Evolutionary conservation across 1,140 invertebrate species (phyloP).

Genomic region (Manduca sexta): DNA sequence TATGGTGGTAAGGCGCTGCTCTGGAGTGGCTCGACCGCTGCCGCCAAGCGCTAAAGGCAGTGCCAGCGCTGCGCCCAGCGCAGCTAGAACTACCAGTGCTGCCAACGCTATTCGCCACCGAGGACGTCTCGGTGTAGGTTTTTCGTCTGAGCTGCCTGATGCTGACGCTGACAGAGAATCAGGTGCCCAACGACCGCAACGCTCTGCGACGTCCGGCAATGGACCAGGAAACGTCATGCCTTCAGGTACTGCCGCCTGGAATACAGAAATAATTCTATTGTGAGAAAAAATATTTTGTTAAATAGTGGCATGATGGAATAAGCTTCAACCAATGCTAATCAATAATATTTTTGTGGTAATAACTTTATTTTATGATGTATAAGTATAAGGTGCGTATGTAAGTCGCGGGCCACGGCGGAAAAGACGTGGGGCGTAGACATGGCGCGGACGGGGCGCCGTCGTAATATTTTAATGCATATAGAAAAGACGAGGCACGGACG

Average conservation of each 20-base stretch:
- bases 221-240: conserved; percentile 67
- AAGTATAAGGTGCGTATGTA: too few relatives aligned
- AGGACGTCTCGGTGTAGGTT: conserved; percentile 57
- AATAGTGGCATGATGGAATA: too few relatives aligned
- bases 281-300: neutral
- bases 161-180: conserved; percentile 63
- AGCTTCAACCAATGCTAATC: too few relatives aligned
- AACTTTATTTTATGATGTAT: too few relatives aligned
- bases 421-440: too few relatives aligned
- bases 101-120: conserved; percentile 66
- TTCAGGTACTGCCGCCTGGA: conserved; percentile 64
- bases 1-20: conserved; percentile 74
- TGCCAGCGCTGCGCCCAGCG: conserved; percentile 60
- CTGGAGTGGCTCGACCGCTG: conserved; percentile 72
- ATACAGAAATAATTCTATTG: conserved; percentile 14
- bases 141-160: conserved; percentile 68
- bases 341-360: too few relatives aligned
- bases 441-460: too few relatives aligned
- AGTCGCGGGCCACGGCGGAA: too few relatives aligned
- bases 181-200: conserved; percentile 67
- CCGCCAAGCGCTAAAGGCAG: conserved; percentile 65
- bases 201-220: conserved; percentile 68
- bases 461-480: too few relatives aligned
- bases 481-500: too few relatives aligned
- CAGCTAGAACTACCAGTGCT: conserved; percentile 55